Base-by-base conservation (phyloP, 2,113 vertebrate genomes). In the Spilogale gracilis region DNA sequence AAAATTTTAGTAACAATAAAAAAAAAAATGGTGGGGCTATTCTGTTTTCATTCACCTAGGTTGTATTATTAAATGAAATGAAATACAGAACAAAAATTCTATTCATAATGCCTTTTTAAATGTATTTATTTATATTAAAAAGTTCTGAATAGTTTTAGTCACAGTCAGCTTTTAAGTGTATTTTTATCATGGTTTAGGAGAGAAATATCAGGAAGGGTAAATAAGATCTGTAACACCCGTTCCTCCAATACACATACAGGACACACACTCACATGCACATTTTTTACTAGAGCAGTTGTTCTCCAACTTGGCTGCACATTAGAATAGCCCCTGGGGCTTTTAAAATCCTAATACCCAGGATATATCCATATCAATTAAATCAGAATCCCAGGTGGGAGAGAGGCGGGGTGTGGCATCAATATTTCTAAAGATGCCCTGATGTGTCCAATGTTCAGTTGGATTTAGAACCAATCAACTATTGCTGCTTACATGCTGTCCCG, bases 51-150 rank as follows among this genome's bases (percentile, higher is more conserved):
- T n/a, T 93, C 74, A 92, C 2, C 11, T 3, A 9, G 9, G 14
- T 10, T 61, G 1, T 32, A 89, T 83, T 83, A 11, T 90, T 88
- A 94, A 94, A 54, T 74, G 6, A 95, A 84, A 90, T n/a, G 3
- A 96, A 89, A 11, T 71, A 45, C 9, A 88, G 21, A 86, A 76
- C 3, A 94, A 74, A 83, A 90, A 21, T 78, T 65, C 50, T 80
- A 86, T 14, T 65, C 11, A 80, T 13, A 95, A 38, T 50, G 6
- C 90, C 14, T 94, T 96, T 95, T 94, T 48, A 89, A 74, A 63
- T 38, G 14, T 43, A 54, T 79, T 88, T 90, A 38, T 74, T 89
- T 91, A 43, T 78, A 65, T n/a, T 48, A 86, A 86, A 94, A 97
- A 6, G 2, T 84, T 48, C 1, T n/a, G 86, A 91, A 25, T 52